Conservation (phyloP, 2,888 invertebrate genomes). For the Phyto melanocephala region DNA sequence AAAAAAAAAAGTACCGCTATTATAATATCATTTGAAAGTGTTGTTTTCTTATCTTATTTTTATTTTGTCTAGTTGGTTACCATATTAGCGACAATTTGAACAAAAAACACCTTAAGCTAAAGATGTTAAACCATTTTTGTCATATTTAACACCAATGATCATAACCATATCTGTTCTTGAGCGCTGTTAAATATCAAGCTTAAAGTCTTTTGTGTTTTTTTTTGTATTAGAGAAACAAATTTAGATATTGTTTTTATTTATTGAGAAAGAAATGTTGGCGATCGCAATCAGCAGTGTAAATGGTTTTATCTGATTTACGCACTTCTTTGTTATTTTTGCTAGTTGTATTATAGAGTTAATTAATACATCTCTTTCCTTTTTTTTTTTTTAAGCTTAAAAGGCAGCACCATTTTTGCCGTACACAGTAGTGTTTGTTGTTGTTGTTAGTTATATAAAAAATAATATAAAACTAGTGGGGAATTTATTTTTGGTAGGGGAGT, state of each 20-base stretch:
- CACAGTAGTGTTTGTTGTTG: not conserved
- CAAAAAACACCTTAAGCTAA: slow-evolving; percentile 49
- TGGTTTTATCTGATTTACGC: slow-evolving; percentile 65
- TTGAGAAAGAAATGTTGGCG: slow-evolving; percentile 36
- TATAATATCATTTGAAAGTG: slow-evolving; percentile 43
- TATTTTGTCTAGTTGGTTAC: slow-evolving; percentile 15
- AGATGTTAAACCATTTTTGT: slow-evolving; percentile 62
- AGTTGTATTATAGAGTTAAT: slow-evolving; percentile 46
- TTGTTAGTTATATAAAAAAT: not conserved
- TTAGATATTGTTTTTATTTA: slow-evolving; percentile 5
- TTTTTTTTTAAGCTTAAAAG: slow-evolving; percentile 15
- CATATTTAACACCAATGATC: slow-evolving; percentile 61
- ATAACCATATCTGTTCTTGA: slow-evolving; percentile 51
- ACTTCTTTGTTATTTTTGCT: slow-evolving; percentile 47
- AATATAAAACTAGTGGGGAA: slow-evolving; percentile 8
- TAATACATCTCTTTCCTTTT: slow-evolving; percentile 52
- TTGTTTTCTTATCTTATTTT: not conserved
- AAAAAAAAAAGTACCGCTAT: slow-evolving; percentile 63
- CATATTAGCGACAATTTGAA: slow-evolving; percentile 43
- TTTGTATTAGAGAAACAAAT: not conserved
- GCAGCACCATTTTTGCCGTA: slow-evolving; percentile 12
- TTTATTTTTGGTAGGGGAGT: not conserved
- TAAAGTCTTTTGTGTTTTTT: not conserved
- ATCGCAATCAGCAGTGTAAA: slow-evolving; percentile 49
- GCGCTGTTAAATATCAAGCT: slow-evolving; percentile 9